Percentiles rank a stretch among this genome's conserved stretches.
phyloP scores from a whole-genome alignment of 2,888 invertebrate species.

The Oscheius sp. region DNA sequence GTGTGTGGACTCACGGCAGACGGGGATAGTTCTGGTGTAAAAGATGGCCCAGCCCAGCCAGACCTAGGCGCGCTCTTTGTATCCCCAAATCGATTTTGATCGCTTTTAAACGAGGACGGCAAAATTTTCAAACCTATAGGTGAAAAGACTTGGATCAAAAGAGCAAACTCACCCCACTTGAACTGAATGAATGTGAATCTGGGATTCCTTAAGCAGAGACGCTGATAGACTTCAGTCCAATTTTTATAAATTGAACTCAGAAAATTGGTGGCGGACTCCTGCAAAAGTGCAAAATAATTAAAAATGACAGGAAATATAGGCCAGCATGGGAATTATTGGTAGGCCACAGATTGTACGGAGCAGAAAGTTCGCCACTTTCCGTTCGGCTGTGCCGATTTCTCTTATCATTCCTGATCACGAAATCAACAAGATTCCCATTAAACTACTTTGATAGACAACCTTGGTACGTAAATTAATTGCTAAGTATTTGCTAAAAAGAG shows the following conservation, averaged over 20 bases:
- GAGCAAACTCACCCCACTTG: too few species aligned
- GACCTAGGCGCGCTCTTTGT: conserved; percentile 15
- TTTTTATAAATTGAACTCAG: not conserved
- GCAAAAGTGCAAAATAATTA: not conserved
- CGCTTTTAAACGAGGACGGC: not conserved
- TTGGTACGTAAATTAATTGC: not conserved
- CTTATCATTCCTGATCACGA: too few species aligned
- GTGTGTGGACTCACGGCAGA: not conserved
- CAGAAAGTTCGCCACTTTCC: too few species aligned
- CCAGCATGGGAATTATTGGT: too few species aligned
- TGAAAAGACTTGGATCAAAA: too few species aligned
- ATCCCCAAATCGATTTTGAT: not conserved
- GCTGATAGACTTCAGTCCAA: conserved; percentile 1
- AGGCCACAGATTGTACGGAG: too few species aligned
- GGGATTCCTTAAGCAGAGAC: not conserved
- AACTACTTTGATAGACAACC: not conserved
- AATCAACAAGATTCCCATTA: too few species aligned
- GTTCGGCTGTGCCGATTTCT: too few species aligned
- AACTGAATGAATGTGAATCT: too few species aligned
- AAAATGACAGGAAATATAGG: too few species aligned
- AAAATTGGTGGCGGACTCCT: not conserved
- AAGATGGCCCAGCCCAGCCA: not conserved
- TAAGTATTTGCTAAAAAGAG: not conserved
- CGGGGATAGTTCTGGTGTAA: conserved; percentile 6
- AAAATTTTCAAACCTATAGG: too few species aligned